Base-by-base conservation (phyloP, 2,888 invertebrate species). In the Melinopterus prodromus region DNA sequence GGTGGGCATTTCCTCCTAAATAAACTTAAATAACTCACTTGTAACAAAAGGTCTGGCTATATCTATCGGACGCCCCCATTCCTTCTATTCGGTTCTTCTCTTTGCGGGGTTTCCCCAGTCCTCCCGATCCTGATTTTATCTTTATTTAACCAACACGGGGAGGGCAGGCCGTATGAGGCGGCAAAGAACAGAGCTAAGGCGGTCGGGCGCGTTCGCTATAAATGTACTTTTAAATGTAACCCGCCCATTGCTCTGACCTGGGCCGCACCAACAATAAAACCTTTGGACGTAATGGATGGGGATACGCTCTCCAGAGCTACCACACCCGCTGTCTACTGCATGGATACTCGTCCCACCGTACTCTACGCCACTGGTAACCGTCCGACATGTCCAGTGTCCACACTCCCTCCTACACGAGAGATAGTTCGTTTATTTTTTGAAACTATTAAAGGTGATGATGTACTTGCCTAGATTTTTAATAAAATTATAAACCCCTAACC, bases 281-380 rank as follows among this genome's bases (percentile, higher is more conserved):
- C 86, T 85, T 85, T 85, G 86, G 86, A 86, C 84, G 84, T 87
- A 88, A 88, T 87, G 86, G 86, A 87, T 87, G 86, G 85, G 85
- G 83, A 83, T 84, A 53, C 12, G 53, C 5, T 53, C 5, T 53
- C 53, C 5, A 53, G 84, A 16, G 78, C 69, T 77, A 12, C 7
- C 53, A 53, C 53, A 53, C 53, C 53, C 53, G 26, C 26, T 26
- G 26, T 3, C 26, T 26, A 1, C 26, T 26, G 26, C 26, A 26
- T 26, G 3, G 26, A 26, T 26, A 26, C 2, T 53, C 53, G 7
- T 12, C 7, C 53, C 5, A 53, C 53, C 53, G 53, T 53, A 53
- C 53, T 53, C 53, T 9, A 12, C 53, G 12, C 53, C 7, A 53
- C 53, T 53, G 53, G 9, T 53, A 53, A 53, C 53, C 12, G 9